phyloP scores from a whole-genome alignment of 2,888 invertebrate species.

The Cyrtodaria siliqua region DNA sequence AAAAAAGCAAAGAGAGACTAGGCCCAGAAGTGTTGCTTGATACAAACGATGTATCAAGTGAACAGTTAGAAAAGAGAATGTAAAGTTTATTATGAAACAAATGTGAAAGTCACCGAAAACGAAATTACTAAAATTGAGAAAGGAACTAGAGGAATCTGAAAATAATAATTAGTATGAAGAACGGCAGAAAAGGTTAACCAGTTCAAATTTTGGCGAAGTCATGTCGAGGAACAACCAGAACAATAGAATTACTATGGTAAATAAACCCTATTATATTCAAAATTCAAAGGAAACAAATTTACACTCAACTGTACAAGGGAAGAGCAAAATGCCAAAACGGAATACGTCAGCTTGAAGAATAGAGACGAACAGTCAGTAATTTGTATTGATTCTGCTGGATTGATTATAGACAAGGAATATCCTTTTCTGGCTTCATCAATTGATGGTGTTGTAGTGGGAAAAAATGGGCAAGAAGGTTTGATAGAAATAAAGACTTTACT shows the following conservation, averaged over 20 bases:
- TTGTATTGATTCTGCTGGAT: not conserved
- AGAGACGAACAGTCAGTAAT: not conserved
- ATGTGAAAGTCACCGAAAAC: not conserved
- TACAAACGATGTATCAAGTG: not conserved
- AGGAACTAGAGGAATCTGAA: not conserved
- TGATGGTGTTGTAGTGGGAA: not conserved
- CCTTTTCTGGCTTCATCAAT: not conserved
- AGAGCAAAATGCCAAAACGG: not conserved
- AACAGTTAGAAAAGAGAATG: conserved; percentile 4
- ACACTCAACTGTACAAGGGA: not conserved
- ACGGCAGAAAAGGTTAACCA: not conserved
- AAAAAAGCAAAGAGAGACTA: conserved; percentile 19
- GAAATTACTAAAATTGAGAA: not conserved
- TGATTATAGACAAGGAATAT: not conserved
- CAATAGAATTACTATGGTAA: not conserved
- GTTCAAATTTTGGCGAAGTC: not conserved
- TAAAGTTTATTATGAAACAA: not conserved
- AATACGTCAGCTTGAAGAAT: not conserved
- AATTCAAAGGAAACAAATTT: not conserved
- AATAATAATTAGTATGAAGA: not conserved
- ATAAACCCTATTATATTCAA: not conserved
- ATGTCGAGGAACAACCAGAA: not conserved
- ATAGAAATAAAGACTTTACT: not conserved
- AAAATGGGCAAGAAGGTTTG: not conserved
- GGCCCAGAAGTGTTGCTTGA: conserved; percentile 4